Evolutionary conservation across 2,888 invertebrate species (phyloP).

Genomic region (Nysson spinosus): DNA sequence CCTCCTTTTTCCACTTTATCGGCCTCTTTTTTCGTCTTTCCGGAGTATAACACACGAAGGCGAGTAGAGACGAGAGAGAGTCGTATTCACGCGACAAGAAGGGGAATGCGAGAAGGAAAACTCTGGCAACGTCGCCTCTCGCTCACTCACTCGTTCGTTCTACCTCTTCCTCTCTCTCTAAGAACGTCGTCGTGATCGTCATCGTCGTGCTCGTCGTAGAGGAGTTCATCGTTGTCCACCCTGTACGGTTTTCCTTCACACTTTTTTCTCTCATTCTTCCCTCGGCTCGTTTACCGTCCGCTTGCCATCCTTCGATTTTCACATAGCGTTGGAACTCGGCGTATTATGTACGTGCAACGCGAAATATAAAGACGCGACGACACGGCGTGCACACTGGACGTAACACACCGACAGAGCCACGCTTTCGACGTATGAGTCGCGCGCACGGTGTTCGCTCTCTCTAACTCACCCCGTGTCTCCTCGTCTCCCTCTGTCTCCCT

Average conservation of each 20-base stretch:
- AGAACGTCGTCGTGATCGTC: conserved; percentile 47
- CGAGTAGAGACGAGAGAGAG: conserved; percentile 9
- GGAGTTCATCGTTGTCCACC: conserved; percentile 37
- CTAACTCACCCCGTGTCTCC: too few species aligned
- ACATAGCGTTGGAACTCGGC: conserved; percentile 14
- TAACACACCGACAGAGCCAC: conserved; percentile 27
- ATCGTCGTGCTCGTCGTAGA: conserved; percentile 30
- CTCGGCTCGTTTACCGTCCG: conserved; percentile 6
- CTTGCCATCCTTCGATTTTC: conserved; percentile 8
- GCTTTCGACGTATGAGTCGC: conserved; percentile 29
- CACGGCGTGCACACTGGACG: conserved; percentile 26
- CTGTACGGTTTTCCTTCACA: not conserved
- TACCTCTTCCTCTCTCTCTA: conserved; percentile 55
- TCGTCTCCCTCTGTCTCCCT: too few species aligned
- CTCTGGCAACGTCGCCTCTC: conserved; percentile 71
- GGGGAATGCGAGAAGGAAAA: conserved; percentile 53
- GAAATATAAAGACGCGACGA: not conserved
- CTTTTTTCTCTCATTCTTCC: conserved; percentile 39
- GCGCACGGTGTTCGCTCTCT: too few species aligned
- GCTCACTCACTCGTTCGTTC: conserved; percentile 58
- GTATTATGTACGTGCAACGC: not conserved
- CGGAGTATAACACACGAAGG: conserved; percentile 16
- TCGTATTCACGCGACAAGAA: conserved; percentile 3
- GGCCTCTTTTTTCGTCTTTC: conserved; percentile 15
- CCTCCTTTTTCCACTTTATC: conserved; percentile 16